Evolutionary conservation across 2,113 vertebrate genomes (phyloP).

Genomic region (Hucho hucho): DNA sequence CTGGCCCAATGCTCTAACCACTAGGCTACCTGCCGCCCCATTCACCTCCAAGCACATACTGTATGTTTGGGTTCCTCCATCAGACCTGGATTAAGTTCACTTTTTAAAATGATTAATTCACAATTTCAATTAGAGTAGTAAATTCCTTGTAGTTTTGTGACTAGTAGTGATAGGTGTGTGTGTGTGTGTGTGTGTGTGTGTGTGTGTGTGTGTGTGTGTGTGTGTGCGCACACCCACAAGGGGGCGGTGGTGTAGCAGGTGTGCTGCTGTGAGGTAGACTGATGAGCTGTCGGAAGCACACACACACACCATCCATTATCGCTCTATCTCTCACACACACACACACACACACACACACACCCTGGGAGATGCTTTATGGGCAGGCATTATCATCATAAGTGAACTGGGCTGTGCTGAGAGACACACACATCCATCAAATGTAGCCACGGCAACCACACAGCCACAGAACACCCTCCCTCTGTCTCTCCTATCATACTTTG

Average conservation of each 20-base stretch:
- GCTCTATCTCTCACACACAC: background rate
- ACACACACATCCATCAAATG: slow-evolving; percentile 71
- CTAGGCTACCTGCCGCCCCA: too few relatives aligned
- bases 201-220: too few relatives aligned
- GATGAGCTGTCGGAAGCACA: slow-evolving; percentile 66
- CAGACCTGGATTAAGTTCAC: background rate
- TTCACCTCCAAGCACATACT: too few relatives aligned
- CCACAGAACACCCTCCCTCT: slow-evolving; percentile 43
- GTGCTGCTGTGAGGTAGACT: slow-evolving; percentile 61
- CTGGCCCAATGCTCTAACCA: too few relatives aligned
- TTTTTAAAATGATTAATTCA: background rate
- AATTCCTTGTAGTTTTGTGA: background rate
- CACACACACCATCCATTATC: slow-evolving; percentile 64
- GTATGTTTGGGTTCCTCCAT: too few relatives aligned
- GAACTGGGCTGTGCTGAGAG: slow-evolving; percentile 61
- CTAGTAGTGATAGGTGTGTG: slow-evolving; percentile 3
- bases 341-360: slow-evolving; percentile 29
- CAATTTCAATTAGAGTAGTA: background rate
- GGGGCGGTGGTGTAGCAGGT: slow-evolving; percentile 42
- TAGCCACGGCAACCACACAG: slow-evolving; percentile 56
- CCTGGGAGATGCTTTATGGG: slow-evolving; percentile 63
- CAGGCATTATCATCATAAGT: slow-evolving; percentile 67
- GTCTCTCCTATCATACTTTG: slow-evolving; percentile 21
- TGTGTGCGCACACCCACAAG: too few relatives aligned
- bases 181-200: background rate